phyloP scores from a whole-genome alignment of 37 sponge, comb jelly and placozoan species.

The Aplysina aerophoba region DNA sequence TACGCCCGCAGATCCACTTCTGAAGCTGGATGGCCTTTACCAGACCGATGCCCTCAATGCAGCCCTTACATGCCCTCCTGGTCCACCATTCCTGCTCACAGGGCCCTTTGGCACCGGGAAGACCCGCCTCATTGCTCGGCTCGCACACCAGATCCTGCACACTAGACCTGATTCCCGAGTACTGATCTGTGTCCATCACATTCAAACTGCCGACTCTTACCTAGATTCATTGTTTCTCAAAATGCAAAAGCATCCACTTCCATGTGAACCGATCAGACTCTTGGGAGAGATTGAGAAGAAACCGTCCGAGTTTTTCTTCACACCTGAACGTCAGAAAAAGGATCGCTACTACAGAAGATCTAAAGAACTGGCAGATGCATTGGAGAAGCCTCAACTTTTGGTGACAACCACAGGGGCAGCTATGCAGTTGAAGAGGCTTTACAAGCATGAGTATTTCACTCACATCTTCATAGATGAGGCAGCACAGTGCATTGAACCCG shows the following conservation, averaged over 20 bases:
- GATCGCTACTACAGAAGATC: not conserved
- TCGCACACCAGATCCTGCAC: constrained; percentile 22
- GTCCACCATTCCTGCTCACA: constrained; percentile 35
- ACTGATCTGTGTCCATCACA: constrained; percentile 43
- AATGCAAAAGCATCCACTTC: not conserved
- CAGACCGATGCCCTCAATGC: constrained; percentile 27
- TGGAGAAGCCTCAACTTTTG: not conserved
- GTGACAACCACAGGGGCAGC: constrained; percentile 18
- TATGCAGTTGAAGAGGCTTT: not conserved
- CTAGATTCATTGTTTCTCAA: constrained; percentile 30
- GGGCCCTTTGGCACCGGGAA: constrained; percentile 64
- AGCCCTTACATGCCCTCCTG: not conserved
- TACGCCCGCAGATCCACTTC: not conserved
- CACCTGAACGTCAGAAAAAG: not conserved
- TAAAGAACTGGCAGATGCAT: not conserved
- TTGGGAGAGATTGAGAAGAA: not conserved
- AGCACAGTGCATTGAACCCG: constrained; percentile 80
- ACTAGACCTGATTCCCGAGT: not conserved
- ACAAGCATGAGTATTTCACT: constrained; percentile 31
- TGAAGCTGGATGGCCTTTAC: constrained; percentile 1
- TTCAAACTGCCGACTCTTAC: constrained; percentile 40
- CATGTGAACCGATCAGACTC: not conserved
- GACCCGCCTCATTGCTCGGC: constrained; percentile 37
- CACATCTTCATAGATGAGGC: constrained; percentile 84
- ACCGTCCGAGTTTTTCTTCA: not conserved